Evolutionary conservation across 2,888 invertebrate species (phyloP).

Genomic region (Lordiphosa fenestrarum): DNA sequence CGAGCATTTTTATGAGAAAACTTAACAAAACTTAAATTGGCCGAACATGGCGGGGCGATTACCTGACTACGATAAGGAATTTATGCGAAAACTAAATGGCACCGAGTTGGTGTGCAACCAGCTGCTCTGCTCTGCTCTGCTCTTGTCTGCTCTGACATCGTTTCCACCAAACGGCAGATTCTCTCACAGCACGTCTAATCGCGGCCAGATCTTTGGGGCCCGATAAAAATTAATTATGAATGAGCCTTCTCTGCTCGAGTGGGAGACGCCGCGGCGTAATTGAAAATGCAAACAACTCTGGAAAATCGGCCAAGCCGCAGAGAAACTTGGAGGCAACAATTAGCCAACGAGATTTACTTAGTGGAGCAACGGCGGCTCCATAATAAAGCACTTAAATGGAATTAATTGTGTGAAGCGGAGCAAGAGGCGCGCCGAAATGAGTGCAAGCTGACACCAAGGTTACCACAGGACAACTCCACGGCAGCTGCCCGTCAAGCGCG

Average conservation of each 20-base stretch:
- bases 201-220: slow-evolving; percentile 52
- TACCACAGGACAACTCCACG: slow-evolving; percentile 29
- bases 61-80: slow-evolving; percentile 63
- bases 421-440: slow-evolving; percentile 38
- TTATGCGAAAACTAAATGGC: slow-evolving; percentile 66
- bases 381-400: slow-evolving; percentile 76
- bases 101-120: slow-evolving; percentile 8
- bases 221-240: slow-evolving; percentile 68
- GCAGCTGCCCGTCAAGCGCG: slow-evolving; percentile 44
- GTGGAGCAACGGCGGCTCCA: slow-evolving; percentile 60
- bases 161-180: slow-evolving; percentile 42
- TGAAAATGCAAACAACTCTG: slow-evolving; percentile 68
- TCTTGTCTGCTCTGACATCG: slow-evolving; percentile 48
- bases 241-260: slow-evolving; percentile 15
- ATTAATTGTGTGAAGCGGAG: slow-evolving; percentile 71
- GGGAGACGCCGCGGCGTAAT: slow-evolving; percentile 41
- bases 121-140: slow-evolving; percentile 1
- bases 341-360: slow-evolving; percentile 68
- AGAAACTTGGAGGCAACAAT: slow-evolving; percentile 64
- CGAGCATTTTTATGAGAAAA: slow-evolving; percentile 75
- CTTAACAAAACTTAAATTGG: slow-evolving; percentile 74
- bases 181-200: slow-evolving; percentile 46
- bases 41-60: slow-evolving; percentile 60
- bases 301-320: slow-evolving; percentile 57
- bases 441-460: slow-evolving; percentile 36